phyloP scores from a whole-genome alignment of 2,888 invertebrate species.

The Cephus spinipes region DNA sequence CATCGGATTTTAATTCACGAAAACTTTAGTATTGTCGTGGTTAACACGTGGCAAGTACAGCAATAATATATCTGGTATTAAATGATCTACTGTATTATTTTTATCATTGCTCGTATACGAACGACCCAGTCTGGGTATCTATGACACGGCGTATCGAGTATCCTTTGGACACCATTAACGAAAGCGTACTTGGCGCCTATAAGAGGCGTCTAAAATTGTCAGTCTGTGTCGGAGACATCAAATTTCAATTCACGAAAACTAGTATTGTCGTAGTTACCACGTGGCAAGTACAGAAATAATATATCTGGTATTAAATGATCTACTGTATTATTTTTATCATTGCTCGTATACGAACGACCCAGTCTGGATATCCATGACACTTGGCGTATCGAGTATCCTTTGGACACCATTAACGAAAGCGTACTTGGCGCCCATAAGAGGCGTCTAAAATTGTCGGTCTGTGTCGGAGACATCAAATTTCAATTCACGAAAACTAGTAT shows the following conservation, averaged over 20 bases:
- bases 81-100: neutral
- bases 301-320: no score
- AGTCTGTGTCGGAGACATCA: neutral
- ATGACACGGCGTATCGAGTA: neutral
- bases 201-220: neutral
- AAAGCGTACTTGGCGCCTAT: neutral
- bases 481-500: no score
- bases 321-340: no score
- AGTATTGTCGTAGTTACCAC: no score
- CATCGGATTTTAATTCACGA: slow-evolving; percentile 20
- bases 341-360: no score
- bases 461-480: neutral
- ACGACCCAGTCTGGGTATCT: no score
- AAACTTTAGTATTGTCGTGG: no score
- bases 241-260: no score
- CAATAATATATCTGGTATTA: neutral
- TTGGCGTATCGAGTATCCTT: neutral
- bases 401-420: neutral
- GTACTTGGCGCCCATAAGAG: no score
- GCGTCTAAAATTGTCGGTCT: no score
- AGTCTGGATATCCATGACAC: neutral
- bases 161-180: neutral
- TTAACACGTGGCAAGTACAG: neutral
- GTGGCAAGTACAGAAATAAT: no score
- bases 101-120: no score